Evolutionary conservation across 2,113 vertebrate genomes (phyloP).

Genomic region (Neogale vison): DNA sequence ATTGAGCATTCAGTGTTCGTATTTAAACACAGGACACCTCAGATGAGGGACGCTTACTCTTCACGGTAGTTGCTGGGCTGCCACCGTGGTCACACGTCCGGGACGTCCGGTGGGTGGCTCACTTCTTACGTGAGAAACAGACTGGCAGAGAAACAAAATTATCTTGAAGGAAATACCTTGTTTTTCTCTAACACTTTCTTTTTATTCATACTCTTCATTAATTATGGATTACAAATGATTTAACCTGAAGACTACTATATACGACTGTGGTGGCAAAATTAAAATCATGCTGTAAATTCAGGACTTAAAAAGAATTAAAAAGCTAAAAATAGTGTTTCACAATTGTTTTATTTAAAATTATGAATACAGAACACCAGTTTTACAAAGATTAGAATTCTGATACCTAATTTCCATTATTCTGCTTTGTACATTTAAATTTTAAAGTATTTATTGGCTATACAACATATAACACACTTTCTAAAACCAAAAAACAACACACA

Average conservation of each 20-base stretch:
- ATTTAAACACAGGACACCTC: neutral
- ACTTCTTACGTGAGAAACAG: neutral
- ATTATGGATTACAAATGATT: neutral
- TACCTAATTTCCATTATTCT: neutral
- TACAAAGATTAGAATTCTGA: neutral
- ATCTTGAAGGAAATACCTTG: neutral
- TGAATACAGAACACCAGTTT: neutral
- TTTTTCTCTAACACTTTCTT: neutral
- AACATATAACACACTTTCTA: neutral
- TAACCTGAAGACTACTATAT: neutral
- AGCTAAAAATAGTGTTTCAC: neutral
- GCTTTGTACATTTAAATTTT: neutral
- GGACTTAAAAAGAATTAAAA: conserved; percentile 19
- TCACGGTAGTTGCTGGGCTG: neutral
- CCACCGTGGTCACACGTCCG: neutral
- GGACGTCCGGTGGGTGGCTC: neutral
- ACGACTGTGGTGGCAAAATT: neutral
- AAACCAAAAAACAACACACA: neutral
- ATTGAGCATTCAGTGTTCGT: neutral
- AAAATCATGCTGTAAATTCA: neutral
- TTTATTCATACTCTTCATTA: neutral
- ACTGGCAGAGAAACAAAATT: neutral
- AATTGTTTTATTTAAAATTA: neutral
- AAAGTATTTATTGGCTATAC: neutral
- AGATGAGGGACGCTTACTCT: neutral